Evolutionary conservation across 2,797 vertebrate species (phyloP), one percentile per base, ranked within the genome.

Genomic region (Ficedula albicollis): DNA sequence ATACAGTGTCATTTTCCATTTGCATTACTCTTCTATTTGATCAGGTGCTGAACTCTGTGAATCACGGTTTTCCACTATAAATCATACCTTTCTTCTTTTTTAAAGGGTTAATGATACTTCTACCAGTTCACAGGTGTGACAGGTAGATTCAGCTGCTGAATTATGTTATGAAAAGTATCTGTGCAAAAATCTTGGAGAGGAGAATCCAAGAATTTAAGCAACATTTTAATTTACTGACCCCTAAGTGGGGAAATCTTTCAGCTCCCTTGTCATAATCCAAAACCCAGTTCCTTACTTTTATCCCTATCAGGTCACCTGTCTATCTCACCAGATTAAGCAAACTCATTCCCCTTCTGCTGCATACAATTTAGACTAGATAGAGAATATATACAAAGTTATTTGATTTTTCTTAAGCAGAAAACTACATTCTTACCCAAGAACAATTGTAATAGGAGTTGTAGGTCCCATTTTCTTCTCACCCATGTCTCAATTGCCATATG

Each of bases 341-440:
- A 7, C 23, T 75, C 27, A 36, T 73, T 91, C 48, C 29, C 26
- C 26, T 82, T 60, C 49, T 44, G 26, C 16, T 89, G 44, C 13
- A 6, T 11, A n/a, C 7, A 51, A 12, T 46, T 59, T 52, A 29
- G 59, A 20, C 44, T 41, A 67, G 21, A 79, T 15, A 13, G 56
- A 87, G 44, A 25, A 79, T 5, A 43, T 9, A 48, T 41, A 68
- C 44, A 29, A 73, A 90, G 29, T 66, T 55, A 69, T 19, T 88
- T 69, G 49, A 25, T 83, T 94, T 87, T 81, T 58, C 36, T 93
- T 78, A 87, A 66, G 44, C 23, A 79, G 77, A 90, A 90, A 87
- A 60, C 60, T 13, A 41, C 30, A 4, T 14, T 84, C n/a, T 72
- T 52, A 76, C 63, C 36, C 60, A 54, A 79, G n/a, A 90, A 91